Base-by-base conservation (phyloP, 64 coral and sea anemone species). In the Montipora foliosa region DNA sequence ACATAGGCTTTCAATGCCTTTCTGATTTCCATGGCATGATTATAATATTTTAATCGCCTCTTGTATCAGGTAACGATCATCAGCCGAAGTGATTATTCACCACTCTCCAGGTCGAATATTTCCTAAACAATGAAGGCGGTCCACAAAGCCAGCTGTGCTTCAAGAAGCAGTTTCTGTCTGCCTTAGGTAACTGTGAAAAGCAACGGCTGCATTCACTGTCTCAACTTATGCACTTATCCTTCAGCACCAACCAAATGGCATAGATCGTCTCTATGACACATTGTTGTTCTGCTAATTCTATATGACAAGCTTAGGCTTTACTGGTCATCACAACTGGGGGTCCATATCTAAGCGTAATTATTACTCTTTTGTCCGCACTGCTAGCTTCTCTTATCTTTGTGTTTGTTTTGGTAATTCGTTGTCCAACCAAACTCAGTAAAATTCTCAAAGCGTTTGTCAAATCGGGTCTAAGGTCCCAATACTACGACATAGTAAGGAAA, bases 391-490 rank as follows among this genome's bases (percentile, higher is more conserved):
- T 91, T 21, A 91, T 81, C 25, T 17, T 81, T 82, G 79, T 81
- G 79, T 83, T 74, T 62, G 67, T 66, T 48, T 76, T 93, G 16
- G 49, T 46, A 22, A 88, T 93, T 69, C 6, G 10, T 71, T 83
- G 91, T 50, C 74, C 74, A 87, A 93, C 91, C 14, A 93, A 62
- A 55, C 73, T 70, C 44, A 93, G 57, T 48, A 29, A 93, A 72
- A 71, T 93, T 50, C 15, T 82, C 78, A 80, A 94, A 94, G 21
- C 78, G 70, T 89, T 94, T 29, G 29, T 29, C 29, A 29, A 29
- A 29, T 29, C 29, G 29, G 29, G 29, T 29, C 29, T 29, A 29
- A 29, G 29, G 29, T 29, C 29, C 29, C 29, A 29, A 29, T 29
- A 29, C 29, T 29, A 29, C 29, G 29, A 29, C 29, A 29, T 29